phyloP scores from a whole-genome alignment of 2,113 vertebrate genomes.

The Orthochromis indermauri region DNA sequence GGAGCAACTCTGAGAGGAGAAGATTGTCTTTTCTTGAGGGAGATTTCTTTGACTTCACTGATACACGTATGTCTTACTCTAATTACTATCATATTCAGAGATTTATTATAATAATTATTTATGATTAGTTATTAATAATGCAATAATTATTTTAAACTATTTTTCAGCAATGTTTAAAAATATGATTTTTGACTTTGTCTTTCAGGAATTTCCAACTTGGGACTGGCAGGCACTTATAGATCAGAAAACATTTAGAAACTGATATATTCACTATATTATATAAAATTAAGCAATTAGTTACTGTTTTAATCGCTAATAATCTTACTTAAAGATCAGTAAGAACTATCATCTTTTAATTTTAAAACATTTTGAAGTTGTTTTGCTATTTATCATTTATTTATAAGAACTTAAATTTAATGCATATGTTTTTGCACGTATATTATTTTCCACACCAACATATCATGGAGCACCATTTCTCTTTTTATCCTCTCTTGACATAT shows the following conservation, averaged over 20 bases:
- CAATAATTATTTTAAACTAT: background rate
- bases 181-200: background rate
- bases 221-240: background rate
- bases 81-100: background rate
- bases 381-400: conserved; percentile 1
- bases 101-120: background rate
- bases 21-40: conserved; percentile 36
- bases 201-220: background rate
- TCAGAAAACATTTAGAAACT: background rate
- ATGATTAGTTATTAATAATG: background rate
- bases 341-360: background rate
- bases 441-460: background rate
- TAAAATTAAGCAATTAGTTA: background rate
- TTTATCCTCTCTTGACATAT: background rate
- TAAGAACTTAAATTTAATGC: background rate
- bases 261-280: conserved; percentile 6
- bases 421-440: background rate
- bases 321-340: background rate
- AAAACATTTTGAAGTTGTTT: background rate
- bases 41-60: conserved; percentile 56
- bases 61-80: conserved; percentile 1
- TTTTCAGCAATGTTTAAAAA: background rate
- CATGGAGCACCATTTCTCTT: background rate
- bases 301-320: background rate
- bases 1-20: background rate